Percentiles rank a stretch among this genome's conserved stretches.
phyloP scores from a whole-genome alignment of 2,113 vertebrate species.

The Onychorhynchus coronatus region DNA sequence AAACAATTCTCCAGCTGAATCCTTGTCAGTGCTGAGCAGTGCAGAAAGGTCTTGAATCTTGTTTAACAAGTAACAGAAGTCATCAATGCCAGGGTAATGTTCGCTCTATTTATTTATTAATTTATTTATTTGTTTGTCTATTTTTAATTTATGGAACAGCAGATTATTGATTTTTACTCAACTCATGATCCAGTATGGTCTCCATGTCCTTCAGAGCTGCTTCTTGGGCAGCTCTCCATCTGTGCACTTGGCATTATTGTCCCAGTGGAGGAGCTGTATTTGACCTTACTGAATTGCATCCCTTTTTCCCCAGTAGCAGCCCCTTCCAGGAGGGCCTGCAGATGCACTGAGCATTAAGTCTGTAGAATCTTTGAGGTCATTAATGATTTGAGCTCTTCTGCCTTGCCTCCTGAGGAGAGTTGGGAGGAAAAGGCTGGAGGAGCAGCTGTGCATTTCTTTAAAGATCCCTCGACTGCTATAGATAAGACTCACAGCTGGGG shows the following conservation, averaged over 20 bases:
- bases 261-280: not conserved
- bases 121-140: not conserved
- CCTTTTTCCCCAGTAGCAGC: not conserved
- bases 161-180: slow-evolving; percentile 6
- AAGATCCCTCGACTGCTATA: not conserved
- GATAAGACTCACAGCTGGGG: not conserved
- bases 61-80: not conserved
- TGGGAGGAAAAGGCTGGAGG: not conserved
- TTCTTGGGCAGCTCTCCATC: not conserved
- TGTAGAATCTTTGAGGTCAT: not conserved
- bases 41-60: not conserved
- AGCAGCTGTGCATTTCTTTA: not conserved
- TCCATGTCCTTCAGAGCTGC: not conserved
- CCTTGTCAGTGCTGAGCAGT: not conserved
- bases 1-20: not conserved
- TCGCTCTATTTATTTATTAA: not conserved
- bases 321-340: not conserved
- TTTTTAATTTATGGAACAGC: not conserved
- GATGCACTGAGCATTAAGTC: not conserved
- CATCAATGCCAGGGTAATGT: not conserved
- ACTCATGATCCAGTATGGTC: not conserved
- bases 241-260: not conserved
- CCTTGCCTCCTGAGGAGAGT: not conserved
- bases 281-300: not conserved
- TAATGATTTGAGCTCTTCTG: not conserved